phyloP scores from a whole-genome alignment of 2,888 invertebrate genomes.

The Margaritifera margaritifera region DNA sequence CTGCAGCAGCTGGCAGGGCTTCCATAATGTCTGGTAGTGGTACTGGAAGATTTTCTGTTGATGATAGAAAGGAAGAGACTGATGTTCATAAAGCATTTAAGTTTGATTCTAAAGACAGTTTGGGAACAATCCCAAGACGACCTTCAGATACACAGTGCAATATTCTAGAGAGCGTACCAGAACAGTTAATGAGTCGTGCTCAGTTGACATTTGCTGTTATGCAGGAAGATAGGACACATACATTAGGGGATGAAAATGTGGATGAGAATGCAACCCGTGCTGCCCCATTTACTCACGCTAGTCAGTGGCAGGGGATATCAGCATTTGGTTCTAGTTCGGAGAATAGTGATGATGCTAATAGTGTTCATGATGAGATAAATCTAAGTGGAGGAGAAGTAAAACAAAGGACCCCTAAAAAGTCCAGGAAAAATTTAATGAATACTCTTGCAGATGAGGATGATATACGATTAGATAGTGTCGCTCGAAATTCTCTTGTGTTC shows the following conservation, averaged over 20 bases:
- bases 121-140: conserved; percentile 27
- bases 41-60: conserved; percentile 20
- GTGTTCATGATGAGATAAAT: conserved; percentile 48
- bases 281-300: conserved; percentile 85
- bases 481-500: conserved; percentile 55
- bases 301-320: conserved; percentile 89
- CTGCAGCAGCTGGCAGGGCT: too few relatives aligned
- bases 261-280: conserved; percentile 71
- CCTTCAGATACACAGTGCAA: conserved; percentile 46
- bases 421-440: conserved; percentile 44
- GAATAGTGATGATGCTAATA: conserved; percentile 59
- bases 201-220: conserved; percentile 61
- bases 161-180: conserved; percentile 45
- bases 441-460: conserved; percentile 64
- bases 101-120: conserved; percentile 20
- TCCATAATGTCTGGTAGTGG: too few relatives aligned
- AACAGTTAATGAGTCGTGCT: conserved; percentile 55
- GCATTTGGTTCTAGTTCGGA: conserved; percentile 97
- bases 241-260: conserved; percentile 59
- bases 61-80: conserved; percentile 21
- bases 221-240: conserved; percentile 66
- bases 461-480: conserved; percentile 56
- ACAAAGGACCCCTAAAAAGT: conserved; percentile 45
- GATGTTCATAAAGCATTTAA: conserved; percentile 42
- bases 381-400: conserved; percentile 50